Base-by-base conservation (phyloP, 1,140 invertebrate species). In the Eriosoma lanigerum region DNA sequence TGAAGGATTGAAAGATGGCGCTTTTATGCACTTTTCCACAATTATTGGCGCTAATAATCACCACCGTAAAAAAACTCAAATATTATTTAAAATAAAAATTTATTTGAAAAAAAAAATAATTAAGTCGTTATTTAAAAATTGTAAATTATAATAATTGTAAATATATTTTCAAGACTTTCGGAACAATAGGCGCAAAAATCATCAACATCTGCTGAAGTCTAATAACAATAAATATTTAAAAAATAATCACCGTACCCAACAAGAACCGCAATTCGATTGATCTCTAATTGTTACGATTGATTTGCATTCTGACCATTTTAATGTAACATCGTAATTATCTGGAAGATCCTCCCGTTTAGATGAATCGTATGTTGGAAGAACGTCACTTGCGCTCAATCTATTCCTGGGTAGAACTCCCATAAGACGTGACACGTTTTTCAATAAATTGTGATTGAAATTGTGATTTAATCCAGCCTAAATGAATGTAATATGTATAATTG, bases 281-380 rank as follows among this genome's bases (percentile, higher is more conserved):
- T 94, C 92, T 82, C 92, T 87, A 24, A 94, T 90, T 84, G 93
- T 91, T 56, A 87, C 86, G 82, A 95, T 90, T 1, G 93, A 93
- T 1, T 92, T 91, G 83, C 95, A 97, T 82, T 93, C 85, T 0
- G 93, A 89, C 94, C 95, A 97, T 81, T 93, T 87, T 78, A 88
- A 85, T 50, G 94, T 87, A 0, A 93, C 85, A 86, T 96, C 94
- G 85, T 96, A 97, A 82, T 89, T 87, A 21, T 90, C 89, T 0
- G 94, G 94, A 17, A 95, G 50, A 38, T 66, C 64, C 58, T 58
- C n/a, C 9, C 1, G 9, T 15, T 4, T 10, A 29, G 68, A 5
- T 29, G 12, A 0, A 10, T 72, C 48, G 8, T 29, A 2, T 13
- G 24, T 29, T 4, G 1, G 48, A 1, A 72, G 24, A 52, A 26